Base-by-base conservation (phyloP, 2,113 vertebrate genomes). In the Esox niger region DNA sequence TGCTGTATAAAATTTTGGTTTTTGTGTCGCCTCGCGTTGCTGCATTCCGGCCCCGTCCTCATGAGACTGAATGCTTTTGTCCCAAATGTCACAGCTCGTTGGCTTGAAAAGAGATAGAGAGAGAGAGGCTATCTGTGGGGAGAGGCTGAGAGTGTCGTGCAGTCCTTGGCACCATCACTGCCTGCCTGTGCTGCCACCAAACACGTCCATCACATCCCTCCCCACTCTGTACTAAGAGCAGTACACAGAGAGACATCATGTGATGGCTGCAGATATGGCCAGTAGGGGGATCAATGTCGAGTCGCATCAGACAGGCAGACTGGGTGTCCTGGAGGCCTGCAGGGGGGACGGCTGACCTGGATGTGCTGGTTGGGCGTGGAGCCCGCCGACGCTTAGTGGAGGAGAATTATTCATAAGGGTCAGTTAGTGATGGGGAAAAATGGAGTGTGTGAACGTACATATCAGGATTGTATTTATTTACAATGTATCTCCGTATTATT, bases 201-300 rank as follows among this genome's bases (percentile, higher is more conserved):
- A 61, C 8, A 11, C 70, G 64, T 66, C 46, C 6, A 15, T 38
- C 73, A 38, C 43, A 38, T 4, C 15, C 20, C 6, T 29, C 64
- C 70, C 58, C 67, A 64, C 49, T 38, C 71, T 30, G 55, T 77
- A 38, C 70, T 66, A 76, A 60, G 57, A 29, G 64, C 71, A 70
- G 57, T 62, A 68, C 67, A 74, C 63, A 65, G 62, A 27, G 15
- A 73, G 80, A 71, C 73, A 55, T 82, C 84, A 87, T 71, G 71
- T 86, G 83, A 85, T 60, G 5, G 49, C 20, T 72, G 62, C 76
- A 79, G 81, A 79, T 81, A 77, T 85, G 79, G 74, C 57, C 66
- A 29, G 70, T 70, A 46, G 69, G 33, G 31, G 61, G 60, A 74
- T 79, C 68, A 49, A 63, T 70, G 77, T 77, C 79, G 27, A 62